A percentile compares a stretch with the other conserved stretches of the same genome.
Conservation (phyloP, 2,113 vertebrate genomes). For the Zapus hudsonius region DNA sequence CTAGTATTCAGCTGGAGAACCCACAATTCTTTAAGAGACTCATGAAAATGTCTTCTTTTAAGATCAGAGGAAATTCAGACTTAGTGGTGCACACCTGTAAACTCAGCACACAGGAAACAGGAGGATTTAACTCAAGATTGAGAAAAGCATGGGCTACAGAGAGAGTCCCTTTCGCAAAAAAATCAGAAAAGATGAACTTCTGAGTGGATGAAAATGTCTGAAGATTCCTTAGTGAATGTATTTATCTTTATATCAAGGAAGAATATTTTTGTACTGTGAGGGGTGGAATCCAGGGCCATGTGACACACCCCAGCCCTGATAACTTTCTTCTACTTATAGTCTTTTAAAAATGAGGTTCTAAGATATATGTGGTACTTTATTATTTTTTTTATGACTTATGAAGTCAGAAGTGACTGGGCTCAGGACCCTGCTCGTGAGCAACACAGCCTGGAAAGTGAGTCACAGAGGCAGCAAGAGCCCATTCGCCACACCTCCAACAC, state of each 20-base stretch:
- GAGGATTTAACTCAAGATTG: neutral
- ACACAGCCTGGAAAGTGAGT: neutral
- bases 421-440: neutral
- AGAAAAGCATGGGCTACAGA: neutral
- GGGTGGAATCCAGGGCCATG: neutral
- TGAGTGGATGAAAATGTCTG: neutral
- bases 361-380: neutral
- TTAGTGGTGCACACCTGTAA: neutral
- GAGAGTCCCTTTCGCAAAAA: neutral
- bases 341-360: neutral
- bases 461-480: neutral
- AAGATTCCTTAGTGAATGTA: neutral
- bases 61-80: neutral
- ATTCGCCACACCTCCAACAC: neutral
- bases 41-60: constrained; percentile 1
- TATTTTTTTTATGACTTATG: neutral
- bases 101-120: neutral
- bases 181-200: neutral
- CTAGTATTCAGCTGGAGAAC: too few relatives aligned
- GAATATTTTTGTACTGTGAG: neutral
- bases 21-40: neutral
- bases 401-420: neutral
- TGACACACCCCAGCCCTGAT: neutral
- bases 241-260: neutral
- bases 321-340: neutral